Conservation (phyloP, 1,140 invertebrate genomes). For the Choristoneura fumiferana region DNA sequence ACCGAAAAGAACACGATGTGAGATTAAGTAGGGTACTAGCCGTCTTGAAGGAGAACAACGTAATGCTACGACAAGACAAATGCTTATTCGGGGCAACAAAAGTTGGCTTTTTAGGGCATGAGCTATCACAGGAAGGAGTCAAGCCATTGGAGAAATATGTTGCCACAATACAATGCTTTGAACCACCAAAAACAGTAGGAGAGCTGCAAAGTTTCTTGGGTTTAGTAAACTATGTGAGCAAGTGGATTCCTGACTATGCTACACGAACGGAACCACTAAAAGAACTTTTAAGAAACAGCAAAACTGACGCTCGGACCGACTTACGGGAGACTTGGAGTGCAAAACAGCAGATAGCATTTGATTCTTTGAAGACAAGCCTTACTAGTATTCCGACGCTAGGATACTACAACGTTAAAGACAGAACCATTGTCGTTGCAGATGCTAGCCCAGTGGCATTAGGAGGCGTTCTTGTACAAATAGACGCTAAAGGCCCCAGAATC, state of each 20-base stretch:
- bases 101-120: too few relatives aligned
- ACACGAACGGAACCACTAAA: too few relatives aligned
- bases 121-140: too few relatives aligned
- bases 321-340: not conserved
- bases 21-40: not conserved
- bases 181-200: too few relatives aligned
- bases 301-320: not conserved
- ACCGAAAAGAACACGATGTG: not conserved
- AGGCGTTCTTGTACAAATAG: constrained; percentile 29
- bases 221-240: too few relatives aligned
- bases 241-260: too few relatives aligned
- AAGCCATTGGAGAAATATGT: too few relatives aligned
- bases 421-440: constrained; percentile 26
- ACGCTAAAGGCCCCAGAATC: constrained; percentile 26
- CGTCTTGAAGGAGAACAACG: not conserved
- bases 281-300: not conserved
- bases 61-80: not conserved
- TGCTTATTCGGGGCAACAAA: not conserved
- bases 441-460: constrained; percentile 36
- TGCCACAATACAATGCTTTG: too few relatives aligned
- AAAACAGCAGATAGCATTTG: not conserved
- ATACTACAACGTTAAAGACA: constrained; percentile 18
- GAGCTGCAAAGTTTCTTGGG: too few relatives aligned
- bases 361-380: not conserved
- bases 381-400: not conserved